Percentiles rank a stretch among this genome's conserved stretches.
phyloP scores from a whole-genome alignment of 2,113 vertebrate genomes.

The Dascyllus trimaculatus region DNA sequence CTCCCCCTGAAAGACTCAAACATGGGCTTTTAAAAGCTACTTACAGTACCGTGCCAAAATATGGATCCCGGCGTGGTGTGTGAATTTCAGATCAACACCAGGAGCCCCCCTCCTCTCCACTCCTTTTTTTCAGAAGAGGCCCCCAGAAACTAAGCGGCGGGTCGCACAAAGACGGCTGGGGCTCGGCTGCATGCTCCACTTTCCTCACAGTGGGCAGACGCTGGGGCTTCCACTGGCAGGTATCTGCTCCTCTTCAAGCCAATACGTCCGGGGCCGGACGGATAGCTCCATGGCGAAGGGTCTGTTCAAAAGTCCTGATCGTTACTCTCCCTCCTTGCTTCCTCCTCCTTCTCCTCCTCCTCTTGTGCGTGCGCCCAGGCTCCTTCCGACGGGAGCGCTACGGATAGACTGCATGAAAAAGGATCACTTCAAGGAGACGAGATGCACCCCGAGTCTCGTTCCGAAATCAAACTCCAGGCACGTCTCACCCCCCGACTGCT shows the following conservation, averaged over 20 bases:
- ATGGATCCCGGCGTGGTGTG: conserved; percentile 68
- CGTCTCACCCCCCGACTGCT: conserved; percentile 32
- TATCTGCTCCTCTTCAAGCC: conserved; percentile 59
- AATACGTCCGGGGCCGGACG: conserved; percentile 60
- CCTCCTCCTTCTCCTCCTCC: conserved; percentile 10
- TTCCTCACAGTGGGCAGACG: conserved; percentile 62
- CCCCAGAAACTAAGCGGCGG: conserved; percentile 75
- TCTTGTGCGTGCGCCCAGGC: conserved; percentile 54
- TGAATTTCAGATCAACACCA: conserved; percentile 67
- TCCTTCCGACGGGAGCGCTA: conserved; percentile 60
- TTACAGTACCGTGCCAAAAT: conserved; percentile 74
- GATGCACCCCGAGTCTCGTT: conserved; percentile 63
- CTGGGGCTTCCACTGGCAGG: conserved; percentile 57
- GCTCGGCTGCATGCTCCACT: conserved; percentile 76
- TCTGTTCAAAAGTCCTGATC: conserved; percentile 70
- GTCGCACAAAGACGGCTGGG: conserved; percentile 76
- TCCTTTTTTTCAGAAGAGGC: conserved; percentile 62
- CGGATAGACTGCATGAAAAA: conserved; percentile 54
- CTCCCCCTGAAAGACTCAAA: conserved; percentile 47
- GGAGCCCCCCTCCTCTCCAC: conserved; percentile 42
- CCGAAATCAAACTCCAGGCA: conserved; percentile 57
- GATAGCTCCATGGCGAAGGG: conserved; percentile 75
- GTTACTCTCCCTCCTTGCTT: conserved; percentile 33
- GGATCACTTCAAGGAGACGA: conserved; percentile 77
- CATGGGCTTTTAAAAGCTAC: conserved; percentile 68